Evolutionary conservation across 2,888 invertebrate genomes (phyloP), one percentile per base, ranked within the genome.

Genomic region (Xestoiulus laeticollis): DNA sequence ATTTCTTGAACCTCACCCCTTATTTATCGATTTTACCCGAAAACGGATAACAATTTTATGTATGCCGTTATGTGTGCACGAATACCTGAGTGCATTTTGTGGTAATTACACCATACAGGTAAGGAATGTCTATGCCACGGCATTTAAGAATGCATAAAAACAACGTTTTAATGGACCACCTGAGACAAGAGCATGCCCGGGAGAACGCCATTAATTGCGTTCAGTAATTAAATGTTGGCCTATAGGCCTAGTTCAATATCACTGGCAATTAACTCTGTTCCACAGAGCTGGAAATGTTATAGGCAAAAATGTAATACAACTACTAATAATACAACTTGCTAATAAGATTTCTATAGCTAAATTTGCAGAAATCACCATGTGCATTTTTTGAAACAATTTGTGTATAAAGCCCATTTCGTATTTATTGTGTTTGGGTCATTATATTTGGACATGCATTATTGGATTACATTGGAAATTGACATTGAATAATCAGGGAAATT

Each of bases 121-220:
- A n/a, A n/a, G 59, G n/a, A 19, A 59, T 59, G 59, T 3, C n/a
- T n/a, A n/a, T 59, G 16, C 48, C 3, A n/a, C n/a, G n/a, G n/a
- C n/a, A 59, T 59, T 59, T 5, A 59, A 59, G n/a, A 59, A 59
- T 59, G 59, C 19, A n/a, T 59, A 19, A n/a, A 59, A 59, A 19
- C 59, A 19, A 59, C 59, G 2, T 6, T n/a, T 19, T 59, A 59
- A 59, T 59, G n/a, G 59, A 59, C 59, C 59, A n/a, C 59, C 59
- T 59, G 59, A 59, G 59, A 59, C 59, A n/a, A 59, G 59, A n/a
- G 59, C 59, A 59, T n/a, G 59, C 59, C 19, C 59, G 59, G 59
- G 59, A 59, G 59, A 59, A 59, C n/a, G 19, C 59, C n/a, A 6
- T 19, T 59, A 59, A 59, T 59, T 59, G 59, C 59, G 3, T 5